These are phyloP conservation scores for Sycophaga agraensis DNA, from an alignment of 1,140 invertebrate genomes.

Conservation along the genomic window DNA sequence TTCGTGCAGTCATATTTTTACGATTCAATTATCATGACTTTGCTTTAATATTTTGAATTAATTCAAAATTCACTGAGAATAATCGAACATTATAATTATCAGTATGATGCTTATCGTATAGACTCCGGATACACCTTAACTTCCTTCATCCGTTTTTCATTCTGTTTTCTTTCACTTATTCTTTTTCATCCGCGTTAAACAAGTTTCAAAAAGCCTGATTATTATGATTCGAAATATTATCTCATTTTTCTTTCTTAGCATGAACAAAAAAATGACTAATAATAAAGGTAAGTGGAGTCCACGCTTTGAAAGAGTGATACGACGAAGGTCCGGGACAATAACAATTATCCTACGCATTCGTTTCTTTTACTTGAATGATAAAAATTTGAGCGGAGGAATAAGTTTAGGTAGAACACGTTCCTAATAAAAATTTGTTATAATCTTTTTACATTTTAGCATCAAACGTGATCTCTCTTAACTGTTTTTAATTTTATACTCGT, in stretches of 20 bases:
- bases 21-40: no score
- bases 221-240: conserved; percentile 32
- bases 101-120: no score
- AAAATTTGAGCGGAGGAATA: conserved; percentile 26
- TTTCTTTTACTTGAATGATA: conserved; percentile 23
- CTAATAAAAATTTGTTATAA: conserved; percentile 14
- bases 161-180: neutral
- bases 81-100: no score
- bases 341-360: conserved; percentile 18
- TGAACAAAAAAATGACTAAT: conserved; percentile 32
- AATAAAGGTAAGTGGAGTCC: conserved; percentile 30
- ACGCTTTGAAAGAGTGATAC: conserved; percentile 30
- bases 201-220: conserved; percentile 29
- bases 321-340: conserved; percentile 26
- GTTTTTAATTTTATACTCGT: conserved; percentile 28
- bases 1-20: no score
- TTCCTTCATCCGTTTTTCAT: conserved; percentile 33
- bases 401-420: conserved; percentile 22
- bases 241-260: conserved; percentile 20
- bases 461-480: conserved; percentile 3
- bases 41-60: no score
- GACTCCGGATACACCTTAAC: no score
- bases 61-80: no score
- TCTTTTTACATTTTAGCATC: conserved; percentile 8
- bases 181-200: conserved; percentile 11